Evolutionary conservation across 2,888 invertebrate species (phyloP), one percentile per base, ranked within the genome.

Genomic region (Anticlea derivata): DNA sequence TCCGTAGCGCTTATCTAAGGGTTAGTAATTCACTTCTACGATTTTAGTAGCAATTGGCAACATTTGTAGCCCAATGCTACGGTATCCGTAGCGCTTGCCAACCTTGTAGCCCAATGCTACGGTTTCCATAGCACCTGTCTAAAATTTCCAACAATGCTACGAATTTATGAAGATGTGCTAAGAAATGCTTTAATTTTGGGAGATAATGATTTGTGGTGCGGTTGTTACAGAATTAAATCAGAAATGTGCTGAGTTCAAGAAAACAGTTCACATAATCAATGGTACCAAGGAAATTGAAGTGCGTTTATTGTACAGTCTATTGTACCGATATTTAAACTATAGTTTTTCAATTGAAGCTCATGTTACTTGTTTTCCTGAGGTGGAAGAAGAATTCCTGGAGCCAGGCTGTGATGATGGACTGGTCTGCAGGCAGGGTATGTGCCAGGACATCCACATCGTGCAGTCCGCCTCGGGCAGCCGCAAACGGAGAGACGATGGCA

Each of bases 361-460:
- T 26, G 24, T 26, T 26, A n/a, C n/a, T n/a, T 27, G 8, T 2
- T 8, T 27, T 27, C n/a, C 3, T 38, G 23, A 89, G 89, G 81
- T 90, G 1, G 89, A 90, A 56, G 89, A 89, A 39, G 89, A 90
- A 52, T 85, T 90, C 54, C 34, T 89, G 12, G 89, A 87, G 60
- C 88, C 89, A 0, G 89, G 89, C 2, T 90, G 89, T 52, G 89
- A 90, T 46, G 89, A 89, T 35, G 89, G 86, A 0, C 70, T 88
- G 66, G 89, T 90, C 20, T 90, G 87, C 61, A 70, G 86, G 0
- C 81, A 84, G 48, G 89, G 88, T 1, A 55, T 41, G 30, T 89
- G 89, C 57, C 88, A 88, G 69, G 89, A 89, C 34, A 89, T 87
- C 11, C 89, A 89, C 61, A 54, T 67, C 0, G 81, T 88, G 7